Conservation (phyloP, 2,888 invertebrate species). For the Netelia melanura region DNA sequence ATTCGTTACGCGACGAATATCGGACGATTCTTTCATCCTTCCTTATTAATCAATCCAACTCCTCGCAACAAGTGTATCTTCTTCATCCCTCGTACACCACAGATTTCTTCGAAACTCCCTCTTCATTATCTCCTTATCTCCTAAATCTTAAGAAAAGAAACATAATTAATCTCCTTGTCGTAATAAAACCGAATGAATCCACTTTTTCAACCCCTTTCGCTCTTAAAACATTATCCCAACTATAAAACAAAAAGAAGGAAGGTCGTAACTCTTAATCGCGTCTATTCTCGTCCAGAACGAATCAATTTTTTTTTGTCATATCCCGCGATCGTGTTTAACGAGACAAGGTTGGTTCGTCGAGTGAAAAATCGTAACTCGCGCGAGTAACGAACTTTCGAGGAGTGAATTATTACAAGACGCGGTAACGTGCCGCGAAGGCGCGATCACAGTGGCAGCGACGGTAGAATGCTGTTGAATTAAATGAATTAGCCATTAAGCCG, state of each 20-base stretch:
- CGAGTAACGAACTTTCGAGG: conserved; percentile 60
- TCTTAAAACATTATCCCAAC: too few species aligned
- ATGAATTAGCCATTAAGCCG: conserved; percentile 77
- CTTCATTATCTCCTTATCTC: too few species aligned
- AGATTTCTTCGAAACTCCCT: too few species aligned
- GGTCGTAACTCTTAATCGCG: too few species aligned
- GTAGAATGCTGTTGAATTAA: conserved; percentile 73
- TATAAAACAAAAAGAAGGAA: too few species aligned
- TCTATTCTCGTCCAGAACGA: not conserved
- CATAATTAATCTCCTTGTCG: too few species aligned
- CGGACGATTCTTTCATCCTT: conserved; percentile 1
- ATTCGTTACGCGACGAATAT: not conserved
- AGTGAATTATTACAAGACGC: conserved; percentile 65
- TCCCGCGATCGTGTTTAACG: not conserved
- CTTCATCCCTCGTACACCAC: too few species aligned
- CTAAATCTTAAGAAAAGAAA: too few species aligned
- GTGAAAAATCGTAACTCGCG: conserved; percentile 29
- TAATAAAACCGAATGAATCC: too few species aligned
- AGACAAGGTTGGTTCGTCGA: not conserved
- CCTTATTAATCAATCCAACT: too few species aligned
- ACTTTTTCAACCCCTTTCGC: too few species aligned
- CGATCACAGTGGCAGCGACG: conserved; percentile 33
- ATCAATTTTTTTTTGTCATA: not conserved
- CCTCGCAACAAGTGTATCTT: too few species aligned
- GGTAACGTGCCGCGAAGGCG: conserved; percentile 40